Percentiles rank a stretch among this genome's conserved stretches.
These are phyloP conservation scores for Heliconius eleuchia DNA, from an alignment of 1,140 invertebrate genomes.

Conservation along the genomic window DNA sequence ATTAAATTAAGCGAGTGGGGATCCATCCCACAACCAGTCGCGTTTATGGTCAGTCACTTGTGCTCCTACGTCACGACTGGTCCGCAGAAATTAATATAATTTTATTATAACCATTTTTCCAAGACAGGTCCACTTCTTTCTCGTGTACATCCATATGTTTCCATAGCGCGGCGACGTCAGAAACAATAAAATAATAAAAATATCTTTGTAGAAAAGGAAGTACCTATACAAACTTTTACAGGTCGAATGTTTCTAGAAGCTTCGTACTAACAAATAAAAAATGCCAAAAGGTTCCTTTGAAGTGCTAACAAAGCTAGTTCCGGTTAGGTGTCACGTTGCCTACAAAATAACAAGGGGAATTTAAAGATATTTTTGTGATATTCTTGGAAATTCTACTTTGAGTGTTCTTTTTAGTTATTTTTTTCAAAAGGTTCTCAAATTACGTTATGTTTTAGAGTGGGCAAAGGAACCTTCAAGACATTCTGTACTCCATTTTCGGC, in stretches of 20 bases:
- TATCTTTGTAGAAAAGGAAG: background rate
- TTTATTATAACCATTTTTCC: too few species aligned
- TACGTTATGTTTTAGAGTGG: background rate
- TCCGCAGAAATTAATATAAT: too few species aligned
- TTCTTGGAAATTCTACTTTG: background rate
- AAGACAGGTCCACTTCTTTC: too few species aligned
- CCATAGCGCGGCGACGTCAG: background rate
- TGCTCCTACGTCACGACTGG: too few species aligned
- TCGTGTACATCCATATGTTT: too few species aligned
- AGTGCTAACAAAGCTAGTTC: conserved; percentile 2
- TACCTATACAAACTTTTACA: conserved; percentile 6
- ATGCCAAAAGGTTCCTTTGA: background rate
- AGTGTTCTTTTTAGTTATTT: background rate
- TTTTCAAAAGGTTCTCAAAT: background rate
- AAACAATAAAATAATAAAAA: background rate
- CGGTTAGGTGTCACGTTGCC: conserved; percentile 4
- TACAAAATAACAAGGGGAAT: background rate
- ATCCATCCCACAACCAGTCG: too few species aligned
- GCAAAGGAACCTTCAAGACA: background rate
- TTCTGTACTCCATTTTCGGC: too few species aligned
- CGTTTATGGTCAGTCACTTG: too few species aligned
- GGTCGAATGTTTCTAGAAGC: conserved; percentile 3
- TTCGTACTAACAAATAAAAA: background rate
- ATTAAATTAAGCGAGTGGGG: too few species aligned
- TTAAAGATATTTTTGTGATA: conserved; percentile 11